Base-by-base conservation (phyloP, 2,888 invertebrate genomes). In the Polydrusus cervinus region DNA sequence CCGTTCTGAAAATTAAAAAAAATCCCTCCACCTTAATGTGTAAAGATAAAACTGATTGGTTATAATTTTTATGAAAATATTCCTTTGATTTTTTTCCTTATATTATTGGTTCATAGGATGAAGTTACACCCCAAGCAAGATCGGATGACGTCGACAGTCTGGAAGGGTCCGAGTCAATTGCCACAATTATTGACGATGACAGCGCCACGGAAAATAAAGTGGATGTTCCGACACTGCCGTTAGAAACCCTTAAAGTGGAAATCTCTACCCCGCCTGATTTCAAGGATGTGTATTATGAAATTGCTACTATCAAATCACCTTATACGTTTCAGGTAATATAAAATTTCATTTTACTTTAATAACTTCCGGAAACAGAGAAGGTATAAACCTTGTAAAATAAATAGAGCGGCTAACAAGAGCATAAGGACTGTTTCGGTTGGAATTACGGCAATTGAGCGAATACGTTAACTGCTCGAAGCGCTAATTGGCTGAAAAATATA, bases 251-350 rank as follows among this genome's bases (percentile, higher is more conserved):
- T 68, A 95, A 95, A 86, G 94, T 96, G 9, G 95, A 95, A 87
- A 96, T 96, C 81, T 95, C 96, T 0, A 96, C 96, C 0, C 95
- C 95, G 0, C 93, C 94, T 34, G 95, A 95, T 85, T 94, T 95
- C 83, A 92, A 91, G 85, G 94, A 96, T 86, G 90, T 94, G 79
- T 96, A 96, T 84, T 96, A 94, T 84, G 95, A 96, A 89, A 94
- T 96, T 81, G 96, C 95, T 47, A 96, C 96, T 1, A 94, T 96
- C 79, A 95, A 94, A 86, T 95, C 95, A 76, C 96, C 96, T 3
- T 96, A 95, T 83, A 93, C 94, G 72, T 96, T 96, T 88, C 95
- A 96, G 92, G 96, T 95, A 89, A 87, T 84, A 40, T 55, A 55
- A 43, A 38, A 67, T 55, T 34, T 60, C 3, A 34, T 57, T 57